Conservation (phyloP, 2,888 invertebrate genomes). For the Megamerina dolium region DNA sequence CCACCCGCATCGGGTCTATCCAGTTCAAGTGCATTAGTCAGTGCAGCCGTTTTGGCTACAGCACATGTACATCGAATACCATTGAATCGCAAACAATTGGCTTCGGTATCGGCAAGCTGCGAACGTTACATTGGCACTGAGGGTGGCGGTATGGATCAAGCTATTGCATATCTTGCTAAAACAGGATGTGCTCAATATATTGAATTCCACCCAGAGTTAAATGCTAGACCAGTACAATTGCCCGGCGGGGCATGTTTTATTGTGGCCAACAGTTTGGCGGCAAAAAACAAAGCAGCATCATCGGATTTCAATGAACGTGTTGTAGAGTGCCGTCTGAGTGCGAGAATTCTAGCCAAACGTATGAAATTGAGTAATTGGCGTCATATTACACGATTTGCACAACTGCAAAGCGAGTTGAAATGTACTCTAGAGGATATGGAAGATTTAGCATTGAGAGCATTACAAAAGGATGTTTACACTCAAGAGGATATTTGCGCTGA, state of each 20-base stretch:
- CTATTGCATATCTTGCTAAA: conserved; percentile 87
- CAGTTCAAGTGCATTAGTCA: conserved; percentile 95
- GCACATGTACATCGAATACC: conserved; percentile 35
- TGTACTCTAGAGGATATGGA: conserved; percentile 65
- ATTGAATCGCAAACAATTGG: conserved; percentile 57
- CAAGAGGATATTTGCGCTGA: conserved; percentile 61
- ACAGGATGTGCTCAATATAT: conserved; percentile 84
- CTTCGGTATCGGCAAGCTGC: conserved; percentile 80
- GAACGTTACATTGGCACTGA: conserved; percentile 95
- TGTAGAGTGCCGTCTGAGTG: conserved; percentile 89
- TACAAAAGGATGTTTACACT: conserved; percentile 64
- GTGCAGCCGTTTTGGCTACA: conserved; percentile 78
- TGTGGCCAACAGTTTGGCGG: conserved; percentile 83
- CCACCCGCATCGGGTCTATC: conserved; percentile 93
- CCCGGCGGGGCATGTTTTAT: conserved; percentile 84
- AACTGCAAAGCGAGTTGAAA: conserved; percentile 64
- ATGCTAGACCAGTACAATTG: conserved; percentile 67
- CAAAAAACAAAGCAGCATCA: conserved; percentile 91
- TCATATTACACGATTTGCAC: conserved; percentile 61
- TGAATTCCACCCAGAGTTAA: conserved; percentile 79
- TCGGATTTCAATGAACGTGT: conserved; percentile 88
- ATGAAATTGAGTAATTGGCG: conserved; percentile 58
- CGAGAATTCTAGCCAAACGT: conserved; percentile 66
- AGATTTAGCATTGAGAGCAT: conserved; percentile 56
- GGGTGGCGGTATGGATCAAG: conserved; percentile 99